phyloP scores from a whole-genome alignment of 2,797 vertebrate species.

The Choloepus didactylus region DNA sequence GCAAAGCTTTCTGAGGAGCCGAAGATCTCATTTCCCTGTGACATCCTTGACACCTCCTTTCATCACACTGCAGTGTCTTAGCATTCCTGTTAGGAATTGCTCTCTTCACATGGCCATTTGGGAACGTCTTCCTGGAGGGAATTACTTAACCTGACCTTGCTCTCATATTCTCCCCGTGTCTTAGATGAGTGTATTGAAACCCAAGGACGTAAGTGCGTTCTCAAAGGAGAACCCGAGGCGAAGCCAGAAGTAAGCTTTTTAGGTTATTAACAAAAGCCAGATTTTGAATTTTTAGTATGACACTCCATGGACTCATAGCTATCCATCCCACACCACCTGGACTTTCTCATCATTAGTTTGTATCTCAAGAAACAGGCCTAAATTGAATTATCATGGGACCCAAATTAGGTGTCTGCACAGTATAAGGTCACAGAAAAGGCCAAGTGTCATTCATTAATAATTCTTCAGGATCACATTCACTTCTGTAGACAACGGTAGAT shows the following conservation, averaged over 20 bases:
- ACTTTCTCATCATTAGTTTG: not conserved
- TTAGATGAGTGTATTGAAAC: not conserved
- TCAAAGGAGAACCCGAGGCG: not conserved
- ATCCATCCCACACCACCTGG: not conserved
- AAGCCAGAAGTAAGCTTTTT: not conserved
- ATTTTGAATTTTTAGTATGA: not conserved
- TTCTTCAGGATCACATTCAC: not conserved
- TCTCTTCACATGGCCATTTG: not conserved
- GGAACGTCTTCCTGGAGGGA: not conserved
- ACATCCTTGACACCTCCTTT: not conserved
- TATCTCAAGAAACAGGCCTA: not conserved
- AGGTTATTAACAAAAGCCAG: not conserved
- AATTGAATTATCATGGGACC: not conserved
- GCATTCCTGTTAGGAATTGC: too few relatives aligned
- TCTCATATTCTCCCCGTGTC: not conserved
- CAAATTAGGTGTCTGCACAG: not conserved
- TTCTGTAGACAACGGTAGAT: not conserved
- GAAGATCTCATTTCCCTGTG: not conserved
- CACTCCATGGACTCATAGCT: not conserved
- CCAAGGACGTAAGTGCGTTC: not conserved
- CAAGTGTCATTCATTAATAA: not conserved
- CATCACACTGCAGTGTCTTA: accelerated
- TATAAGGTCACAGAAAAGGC: not conserved
- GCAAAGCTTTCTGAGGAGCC: not conserved
- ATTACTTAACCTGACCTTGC: not conserved